A percentile compares a stretch with the other conserved stretches of the same genome.
phyloP scores from a whole-genome alignment of 2,888 invertebrate species.

The Agrotis exclamationis region DNA sequence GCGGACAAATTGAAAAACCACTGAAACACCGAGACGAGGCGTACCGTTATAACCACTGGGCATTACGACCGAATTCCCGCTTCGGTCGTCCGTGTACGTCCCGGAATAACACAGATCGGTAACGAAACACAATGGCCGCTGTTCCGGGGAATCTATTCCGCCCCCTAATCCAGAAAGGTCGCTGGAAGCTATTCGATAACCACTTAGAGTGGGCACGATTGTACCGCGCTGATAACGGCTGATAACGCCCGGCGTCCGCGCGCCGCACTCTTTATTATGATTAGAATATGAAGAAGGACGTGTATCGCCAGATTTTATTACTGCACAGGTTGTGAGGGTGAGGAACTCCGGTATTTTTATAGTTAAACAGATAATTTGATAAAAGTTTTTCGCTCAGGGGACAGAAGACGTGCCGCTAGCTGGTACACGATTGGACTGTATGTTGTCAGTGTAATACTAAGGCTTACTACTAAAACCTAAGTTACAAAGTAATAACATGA shows the following conservation, averaged over 20 bases:
- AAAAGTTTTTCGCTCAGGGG: slow-evolving; percentile 4
- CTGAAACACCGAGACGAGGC: slow-evolving; percentile 64
- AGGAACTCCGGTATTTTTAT: slow-evolving; percentile 28
- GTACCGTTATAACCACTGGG: slow-evolving; percentile 66
- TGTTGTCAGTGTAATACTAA: neutral
- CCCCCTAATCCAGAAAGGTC: slow-evolving; percentile 87
- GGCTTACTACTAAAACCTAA: neutral
- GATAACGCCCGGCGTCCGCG: slow-evolving; percentile 74
- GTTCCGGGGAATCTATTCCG: slow-evolving; percentile 81
- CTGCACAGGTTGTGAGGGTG: slow-evolving; percentile 20
- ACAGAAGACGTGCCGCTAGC: neutral
- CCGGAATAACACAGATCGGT: slow-evolving; percentile 78
- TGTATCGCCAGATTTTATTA: slow-evolving; percentile 49
- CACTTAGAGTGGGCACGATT: slow-evolving; percentile 82
- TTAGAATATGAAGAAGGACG: slow-evolving; percentile 63
- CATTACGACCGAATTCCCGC: slow-evolving; percentile 67
- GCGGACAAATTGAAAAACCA: slow-evolving; percentile 75
- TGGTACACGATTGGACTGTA: neutral
- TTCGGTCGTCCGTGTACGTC: slow-evolving; percentile 62
- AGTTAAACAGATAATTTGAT: slow-evolving; percentile 35
- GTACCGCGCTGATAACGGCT: slow-evolving; percentile 79
- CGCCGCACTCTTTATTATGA: slow-evolving; percentile 61
- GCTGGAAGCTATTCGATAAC: slow-evolving; percentile 85
- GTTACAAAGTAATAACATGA: neutral
- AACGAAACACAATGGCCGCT: slow-evolving; percentile 81